A percentile compares a stretch with the other conserved stretches of the same genome.
These are phyloP conservation scores for Siphlonurus alternatus DNA, from an alignment of 2,888 invertebrate species.

Conservation along the genomic window DNA sequence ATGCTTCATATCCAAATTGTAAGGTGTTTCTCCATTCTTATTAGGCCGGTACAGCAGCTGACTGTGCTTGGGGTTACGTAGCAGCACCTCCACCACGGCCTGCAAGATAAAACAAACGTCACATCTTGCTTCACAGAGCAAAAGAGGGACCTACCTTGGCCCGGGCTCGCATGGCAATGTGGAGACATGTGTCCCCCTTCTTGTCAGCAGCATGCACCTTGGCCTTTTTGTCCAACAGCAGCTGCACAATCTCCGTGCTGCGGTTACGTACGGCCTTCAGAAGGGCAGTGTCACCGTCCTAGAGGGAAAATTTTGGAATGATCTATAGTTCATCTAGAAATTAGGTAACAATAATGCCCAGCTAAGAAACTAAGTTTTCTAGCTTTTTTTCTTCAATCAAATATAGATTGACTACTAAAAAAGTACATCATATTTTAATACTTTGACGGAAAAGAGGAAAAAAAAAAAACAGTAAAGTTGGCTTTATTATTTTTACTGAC, in stretches of 20 bases:
- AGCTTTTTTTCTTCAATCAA: background rate
- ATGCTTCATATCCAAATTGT: conserved; percentile 90
- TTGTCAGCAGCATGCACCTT: conserved; percentile 83
- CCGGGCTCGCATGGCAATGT: conserved; percentile 89
- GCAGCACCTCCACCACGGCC: conserved; percentile 75
- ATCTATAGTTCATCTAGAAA: background rate
- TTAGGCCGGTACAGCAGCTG: conserved; percentile 89
- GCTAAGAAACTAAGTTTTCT: background rate
- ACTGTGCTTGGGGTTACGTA: conserved; percentile 91
- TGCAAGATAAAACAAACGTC: conserved; percentile 13
- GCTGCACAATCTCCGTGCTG: conserved; percentile 77
- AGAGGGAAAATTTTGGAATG: conserved; percentile 11
- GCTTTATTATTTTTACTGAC: background rate
- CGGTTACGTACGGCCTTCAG: conserved; percentile 81
- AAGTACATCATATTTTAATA: too few relatives aligned
- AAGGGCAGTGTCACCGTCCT: conserved; percentile 89
- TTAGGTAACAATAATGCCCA: background rate
- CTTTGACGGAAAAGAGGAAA: too few relatives aligned
- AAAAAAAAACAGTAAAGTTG: background rate
- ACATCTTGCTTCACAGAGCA: background rate
- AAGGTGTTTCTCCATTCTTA: conserved; percentile 88
- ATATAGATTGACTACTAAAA: too few relatives aligned
- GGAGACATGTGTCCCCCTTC: conserved; percentile 86
- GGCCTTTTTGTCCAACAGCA: conserved; percentile 80
- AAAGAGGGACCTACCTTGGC: conserved; percentile 42